phyloP scores from a whole-genome alignment of 2,888 invertebrate species.

The Athalia circularis region DNA sequence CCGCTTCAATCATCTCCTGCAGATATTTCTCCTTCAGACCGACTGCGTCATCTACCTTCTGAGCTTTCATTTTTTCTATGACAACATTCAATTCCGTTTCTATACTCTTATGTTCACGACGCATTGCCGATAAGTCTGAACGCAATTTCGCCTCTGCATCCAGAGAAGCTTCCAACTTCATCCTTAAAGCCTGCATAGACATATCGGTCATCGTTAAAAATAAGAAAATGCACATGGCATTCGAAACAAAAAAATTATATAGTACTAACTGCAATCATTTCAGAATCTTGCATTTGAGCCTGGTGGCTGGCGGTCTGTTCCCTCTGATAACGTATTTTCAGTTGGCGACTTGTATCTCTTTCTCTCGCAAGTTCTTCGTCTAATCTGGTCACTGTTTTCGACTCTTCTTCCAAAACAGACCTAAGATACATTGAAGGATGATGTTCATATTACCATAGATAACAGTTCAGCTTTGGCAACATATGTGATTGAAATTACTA shows the following conservation, averaged over 20 bases:
- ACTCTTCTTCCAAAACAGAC: constrained; percentile 65
- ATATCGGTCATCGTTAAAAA: constrained; percentile 24
- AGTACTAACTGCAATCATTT: constrained; percentile 62
- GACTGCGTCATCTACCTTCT: constrained; percentile 50
- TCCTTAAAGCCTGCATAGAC: constrained; percentile 61
- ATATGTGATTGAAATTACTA: not conserved
- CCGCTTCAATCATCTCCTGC: constrained; percentile 56
- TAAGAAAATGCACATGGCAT: constrained; percentile 16
- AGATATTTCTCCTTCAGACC: constrained; percentile 48
- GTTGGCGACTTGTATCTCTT: constrained; percentile 59
- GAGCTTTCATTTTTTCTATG: constrained; percentile 59
- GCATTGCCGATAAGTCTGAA: constrained; percentile 77
- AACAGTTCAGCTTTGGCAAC: not conserved
- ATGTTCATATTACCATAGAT: not conserved
- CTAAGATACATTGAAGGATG: constrained; percentile 53
- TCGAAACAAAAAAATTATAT: constrained; percentile 13
- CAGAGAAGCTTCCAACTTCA: constrained; percentile 78
- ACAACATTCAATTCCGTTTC: constrained; percentile 69
- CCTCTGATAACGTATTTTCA: constrained; percentile 65
- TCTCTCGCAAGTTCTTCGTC: constrained; percentile 66
- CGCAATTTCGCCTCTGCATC: constrained; percentile 81
- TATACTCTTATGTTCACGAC: constrained; percentile 75
- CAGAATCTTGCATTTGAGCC: constrained; percentile 64
- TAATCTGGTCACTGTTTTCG: constrained; percentile 59
- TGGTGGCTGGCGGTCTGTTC: constrained; percentile 59